A percentile compares a stretch with the other conserved stretches of the same genome.
phyloP scores from a whole-genome alignment of 2,888 invertebrate genomes.

The Sycophila texana region DNA sequence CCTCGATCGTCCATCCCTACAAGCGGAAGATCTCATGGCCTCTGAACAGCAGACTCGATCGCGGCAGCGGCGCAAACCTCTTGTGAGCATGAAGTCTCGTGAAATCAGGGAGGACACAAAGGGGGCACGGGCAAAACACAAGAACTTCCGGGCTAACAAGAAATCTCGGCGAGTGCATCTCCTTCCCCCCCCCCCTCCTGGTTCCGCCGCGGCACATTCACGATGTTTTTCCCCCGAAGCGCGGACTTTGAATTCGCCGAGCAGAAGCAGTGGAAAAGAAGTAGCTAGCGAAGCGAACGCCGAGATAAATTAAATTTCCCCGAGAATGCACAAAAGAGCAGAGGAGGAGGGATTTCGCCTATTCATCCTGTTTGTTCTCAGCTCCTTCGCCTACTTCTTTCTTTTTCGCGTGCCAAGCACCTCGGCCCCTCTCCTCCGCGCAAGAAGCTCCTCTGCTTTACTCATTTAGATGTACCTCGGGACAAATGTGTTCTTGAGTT shows the following conservation, averaged over 20 bases:
- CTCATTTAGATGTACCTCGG: constrained; percentile 39
- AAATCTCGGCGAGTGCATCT: constrained; percentile 12
- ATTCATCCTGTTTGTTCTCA: constrained; percentile 36
- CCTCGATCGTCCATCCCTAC: too few relatives aligned
- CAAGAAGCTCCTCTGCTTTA: constrained; percentile 26
- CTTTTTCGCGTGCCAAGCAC: constrained; percentile 19
- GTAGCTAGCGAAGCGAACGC: neutral
- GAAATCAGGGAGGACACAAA: constrained; percentile 26
- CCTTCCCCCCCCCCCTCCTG: neutral
- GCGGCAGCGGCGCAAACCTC: neutral
- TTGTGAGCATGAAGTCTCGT: constrained; percentile 20
- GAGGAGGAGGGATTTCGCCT: constrained; percentile 45
- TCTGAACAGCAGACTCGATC: too few relatives aligned
- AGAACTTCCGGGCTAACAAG: constrained; percentile 18
- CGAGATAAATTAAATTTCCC: constrained; percentile 49
- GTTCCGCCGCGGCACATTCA: neutral
- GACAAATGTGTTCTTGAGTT: constrained; percentile 35
- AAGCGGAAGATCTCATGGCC: too few relatives aligned
- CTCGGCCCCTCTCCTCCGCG: neutral
- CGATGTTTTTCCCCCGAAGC: constrained; percentile 16
- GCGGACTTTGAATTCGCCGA: constrained; percentile 12
- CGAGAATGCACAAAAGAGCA: constrained; percentile 40
- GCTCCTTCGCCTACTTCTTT: constrained; percentile 2
- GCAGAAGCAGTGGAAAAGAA: neutral
- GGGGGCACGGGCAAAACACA: neutral